These are phyloP conservation scores for Cydia strobilella DNA, from an alignment of 1,140 invertebrate genomes.

Conservation along the genomic window DNA sequence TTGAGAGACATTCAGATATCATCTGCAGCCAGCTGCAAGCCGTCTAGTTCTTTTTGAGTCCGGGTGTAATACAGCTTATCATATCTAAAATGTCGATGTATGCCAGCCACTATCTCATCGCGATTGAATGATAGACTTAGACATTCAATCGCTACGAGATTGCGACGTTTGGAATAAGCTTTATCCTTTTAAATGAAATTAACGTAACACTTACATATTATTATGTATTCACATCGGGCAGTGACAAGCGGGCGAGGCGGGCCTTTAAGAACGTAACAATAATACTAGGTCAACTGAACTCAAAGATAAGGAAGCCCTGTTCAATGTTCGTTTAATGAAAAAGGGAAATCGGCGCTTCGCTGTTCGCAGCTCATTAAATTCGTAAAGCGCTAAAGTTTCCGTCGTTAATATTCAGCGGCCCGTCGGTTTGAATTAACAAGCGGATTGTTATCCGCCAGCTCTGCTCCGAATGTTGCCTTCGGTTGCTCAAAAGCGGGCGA, in stretches of 20 bases:
- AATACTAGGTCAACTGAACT: background rate
- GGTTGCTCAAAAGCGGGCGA: too few relatives aligned
- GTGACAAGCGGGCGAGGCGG: background rate
- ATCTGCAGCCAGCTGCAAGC: too few relatives aligned
- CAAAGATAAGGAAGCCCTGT: background rate
- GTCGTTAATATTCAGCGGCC: conserved; percentile 22
- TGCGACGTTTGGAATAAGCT: background rate
- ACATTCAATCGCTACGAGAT: too few relatives aligned
- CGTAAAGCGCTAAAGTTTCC: conserved; percentile 14
- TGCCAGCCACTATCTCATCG: too few relatives aligned
- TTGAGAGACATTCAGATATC: too few relatives aligned
- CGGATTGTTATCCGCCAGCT: background rate
- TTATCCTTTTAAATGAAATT: background rate
- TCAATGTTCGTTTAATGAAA: conserved; percentile 20
- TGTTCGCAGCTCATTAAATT: conserved; percentile 31
- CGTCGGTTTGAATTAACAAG: conserved; percentile 6
- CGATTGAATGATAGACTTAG: too few relatives aligned
- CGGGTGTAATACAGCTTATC: too few relatives aligned
- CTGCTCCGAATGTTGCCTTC: background rate
- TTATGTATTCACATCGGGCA: background rate
- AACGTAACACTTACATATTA: background rate
- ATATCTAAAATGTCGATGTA: too few relatives aligned
- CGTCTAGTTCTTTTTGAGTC: too few relatives aligned
- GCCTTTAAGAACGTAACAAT: background rate
- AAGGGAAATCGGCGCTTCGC: conserved; percentile 10